A percentile compares a stretch with the other conserved stretches of the same genome.
Conservation (phyloP, 1,140 invertebrate species). For the Rhopalosiphum maidis region DNA sequence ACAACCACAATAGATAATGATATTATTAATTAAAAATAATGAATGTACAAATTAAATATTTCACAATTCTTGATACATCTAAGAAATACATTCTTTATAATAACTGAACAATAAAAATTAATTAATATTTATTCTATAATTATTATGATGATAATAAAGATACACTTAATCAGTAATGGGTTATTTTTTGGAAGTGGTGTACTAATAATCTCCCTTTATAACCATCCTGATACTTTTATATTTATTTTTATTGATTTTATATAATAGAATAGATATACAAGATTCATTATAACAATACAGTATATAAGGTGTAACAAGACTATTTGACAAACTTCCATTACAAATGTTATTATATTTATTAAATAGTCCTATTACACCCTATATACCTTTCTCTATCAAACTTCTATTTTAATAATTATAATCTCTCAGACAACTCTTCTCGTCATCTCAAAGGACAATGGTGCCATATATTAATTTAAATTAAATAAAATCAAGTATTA, state of each 20-base stretch:
- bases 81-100: neutral
- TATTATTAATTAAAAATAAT: neutral
- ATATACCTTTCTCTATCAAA: neutral
- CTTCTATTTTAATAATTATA: neutral
- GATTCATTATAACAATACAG: neutral
- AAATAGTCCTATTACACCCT: too few species aligned
- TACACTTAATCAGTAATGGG: neutral
- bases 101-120: neutral
- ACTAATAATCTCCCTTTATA: neutral
- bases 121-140: neutral
- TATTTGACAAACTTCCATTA: too few species aligned
- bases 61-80: neutral
- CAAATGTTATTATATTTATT: too few species aligned
- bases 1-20: neutral
- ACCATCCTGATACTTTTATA: neutral
- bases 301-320: too few species aligned
- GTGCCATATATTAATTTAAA: too few species aligned
- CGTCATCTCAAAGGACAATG: too few species aligned
- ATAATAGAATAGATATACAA: neutral
- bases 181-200: neutral
- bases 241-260: too few species aligned
- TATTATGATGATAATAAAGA: neutral
- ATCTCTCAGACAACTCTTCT: too few species aligned
- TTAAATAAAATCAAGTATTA: too few species aligned
- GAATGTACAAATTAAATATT: neutral